A percentile compares a stretch with the other conserved stretches of the same genome.
These are phyloP conservation scores for Collichthys lucidus DNA, from an alignment of 2,113 vertebrate species.

Conservation along the genomic window DNA sequence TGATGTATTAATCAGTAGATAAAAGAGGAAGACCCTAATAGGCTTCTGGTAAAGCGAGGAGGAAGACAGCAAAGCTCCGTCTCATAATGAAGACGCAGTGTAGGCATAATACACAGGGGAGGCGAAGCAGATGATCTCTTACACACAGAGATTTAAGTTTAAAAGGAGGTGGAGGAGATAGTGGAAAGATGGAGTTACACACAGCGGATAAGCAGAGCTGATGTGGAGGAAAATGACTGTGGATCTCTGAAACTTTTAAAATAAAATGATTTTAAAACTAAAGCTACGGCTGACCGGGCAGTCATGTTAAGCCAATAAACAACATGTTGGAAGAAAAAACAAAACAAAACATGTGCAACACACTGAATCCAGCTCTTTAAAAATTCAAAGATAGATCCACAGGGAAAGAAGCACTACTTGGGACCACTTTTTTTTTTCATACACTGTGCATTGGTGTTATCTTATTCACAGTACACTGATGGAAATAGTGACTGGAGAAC, in stretches of 20 bases:
- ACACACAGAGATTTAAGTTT: constrained; percentile 12
- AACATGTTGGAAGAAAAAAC: background rate
- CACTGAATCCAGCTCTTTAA: too few species aligned
- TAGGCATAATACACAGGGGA: background rate
- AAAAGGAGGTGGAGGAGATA: background rate
- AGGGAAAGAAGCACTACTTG: background rate
- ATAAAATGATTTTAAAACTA: background rate
- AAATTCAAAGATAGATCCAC: background rate
- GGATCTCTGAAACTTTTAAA: background rate
- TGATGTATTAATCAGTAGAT: constrained; percentile 64
- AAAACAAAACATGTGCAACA: background rate
- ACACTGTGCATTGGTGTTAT: too few species aligned
- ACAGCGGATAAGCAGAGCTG: background rate
- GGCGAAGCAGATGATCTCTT: background rate
- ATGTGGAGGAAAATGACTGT: background rate
- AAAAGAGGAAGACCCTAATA: constrained; percentile 52
- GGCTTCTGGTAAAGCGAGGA: constrained; percentile 21
- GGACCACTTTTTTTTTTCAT: background rate
- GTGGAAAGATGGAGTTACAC: background rate
- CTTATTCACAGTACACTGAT: too few species aligned
- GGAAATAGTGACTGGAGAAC: too few species aligned
- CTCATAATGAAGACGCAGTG: constrained; percentile 45
- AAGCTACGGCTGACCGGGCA: background rate
- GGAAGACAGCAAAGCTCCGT: background rate
- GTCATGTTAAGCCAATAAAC: background rate